Percentiles rank a stretch among this genome's conserved stretches.
phyloP scores from a whole-genome alignment of 2,888 invertebrate genomes.

The Cerastis leucographa region DNA sequence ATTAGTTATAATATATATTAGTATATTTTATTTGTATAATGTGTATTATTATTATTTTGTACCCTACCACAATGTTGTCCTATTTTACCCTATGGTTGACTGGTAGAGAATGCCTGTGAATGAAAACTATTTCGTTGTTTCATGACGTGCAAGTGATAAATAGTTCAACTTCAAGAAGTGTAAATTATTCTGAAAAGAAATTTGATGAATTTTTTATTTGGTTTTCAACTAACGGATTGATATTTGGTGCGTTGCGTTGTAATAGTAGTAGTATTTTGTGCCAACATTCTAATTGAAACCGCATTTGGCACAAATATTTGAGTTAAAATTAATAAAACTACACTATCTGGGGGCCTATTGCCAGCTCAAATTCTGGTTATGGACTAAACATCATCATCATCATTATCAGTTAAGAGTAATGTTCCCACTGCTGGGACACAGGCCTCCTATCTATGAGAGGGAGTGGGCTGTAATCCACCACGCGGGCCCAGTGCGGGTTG shows the following conservation, averaged over 20 bases:
- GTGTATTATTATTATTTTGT: no score
- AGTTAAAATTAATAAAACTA: conserved; percentile 38
- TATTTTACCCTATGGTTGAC: no score
- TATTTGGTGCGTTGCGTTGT: background rate
- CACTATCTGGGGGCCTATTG: conserved; percentile 15
- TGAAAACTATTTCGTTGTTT: no score
- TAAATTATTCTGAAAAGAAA: background rate
- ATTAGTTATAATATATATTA: no score
- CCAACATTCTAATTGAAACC: conserved; percentile 47
- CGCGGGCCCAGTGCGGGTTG: no score
- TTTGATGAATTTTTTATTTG: background rate
- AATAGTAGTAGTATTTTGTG: background rate
- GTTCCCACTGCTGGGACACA: no score
- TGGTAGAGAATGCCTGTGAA: no score
- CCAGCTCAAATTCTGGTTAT: conserved; percentile 15
- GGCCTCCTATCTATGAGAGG: no score
- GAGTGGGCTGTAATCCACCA: no score
- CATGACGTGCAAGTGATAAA: background rate
- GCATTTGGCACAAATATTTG: conserved; percentile 42
- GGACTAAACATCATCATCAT: background rate
- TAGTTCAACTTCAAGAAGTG: background rate
- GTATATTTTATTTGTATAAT: no score
- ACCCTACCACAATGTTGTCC: no score
- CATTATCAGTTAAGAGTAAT: no score
- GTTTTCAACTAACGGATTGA: background rate